Evolutionary conservation across 92 coral and sea anemone species (phyloP).

Genomic region (Chrysogorgia sp.): DNA sequence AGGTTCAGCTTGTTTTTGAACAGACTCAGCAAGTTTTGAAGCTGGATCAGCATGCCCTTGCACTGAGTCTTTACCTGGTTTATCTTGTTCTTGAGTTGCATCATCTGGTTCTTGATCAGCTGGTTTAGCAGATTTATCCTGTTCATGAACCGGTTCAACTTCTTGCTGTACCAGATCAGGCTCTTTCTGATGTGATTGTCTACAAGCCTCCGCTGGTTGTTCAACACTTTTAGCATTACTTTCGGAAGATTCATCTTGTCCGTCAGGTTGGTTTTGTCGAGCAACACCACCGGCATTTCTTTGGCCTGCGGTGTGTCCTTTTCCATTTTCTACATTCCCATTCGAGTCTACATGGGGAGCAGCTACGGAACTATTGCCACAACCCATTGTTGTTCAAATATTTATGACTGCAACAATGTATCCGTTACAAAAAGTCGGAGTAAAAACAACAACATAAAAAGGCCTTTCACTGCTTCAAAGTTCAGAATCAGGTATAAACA

Average conservation of each 20-base stretch:
- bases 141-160: constrained; percentile 6
- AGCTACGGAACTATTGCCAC: constrained; percentile 4
- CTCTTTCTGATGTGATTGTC: constrained; percentile 8
- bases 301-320: neutral
- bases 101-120: constrained; percentile 5
- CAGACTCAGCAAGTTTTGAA: constrained; percentile 36
- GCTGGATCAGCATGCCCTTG: constrained; percentile 28
- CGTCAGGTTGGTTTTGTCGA: neutral
- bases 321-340: neutral
- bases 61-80: constrained; percentile 21
- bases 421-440: too few relatives aligned
- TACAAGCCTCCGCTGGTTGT: constrained; percentile 1
- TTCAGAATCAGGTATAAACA: too few relatives aligned
- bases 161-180: neutral
- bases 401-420: too few relatives aligned
- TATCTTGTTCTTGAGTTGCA: constrained; percentile 28
- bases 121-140: constrained; percentile 4
- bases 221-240: neutral
- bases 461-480: too few relatives aligned
- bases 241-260: neutral
- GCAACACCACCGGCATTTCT: neutral
- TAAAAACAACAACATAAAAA: too few relatives aligned
- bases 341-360: neutral
- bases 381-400: too few relatives aligned
- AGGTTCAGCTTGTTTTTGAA: constrained; percentile 2